Evolutionary conservation across 1,140 invertebrate species (phyloP).

Genomic region (Augochlora pura): DNA sequence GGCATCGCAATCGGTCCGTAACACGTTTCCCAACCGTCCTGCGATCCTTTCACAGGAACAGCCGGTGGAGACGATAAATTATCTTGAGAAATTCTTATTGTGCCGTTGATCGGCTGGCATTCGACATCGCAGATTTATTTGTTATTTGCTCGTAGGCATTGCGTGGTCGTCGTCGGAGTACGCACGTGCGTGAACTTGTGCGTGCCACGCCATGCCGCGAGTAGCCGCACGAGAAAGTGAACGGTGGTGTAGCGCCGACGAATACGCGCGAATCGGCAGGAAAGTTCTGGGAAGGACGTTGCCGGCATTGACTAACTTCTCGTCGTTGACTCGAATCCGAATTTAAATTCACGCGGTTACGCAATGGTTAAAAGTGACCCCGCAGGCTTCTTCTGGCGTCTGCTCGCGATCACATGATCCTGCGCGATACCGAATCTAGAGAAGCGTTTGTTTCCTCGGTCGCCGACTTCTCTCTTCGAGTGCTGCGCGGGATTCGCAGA

Average conservation of each 20-base stretch:
- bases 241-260: conserved; percentile 22
- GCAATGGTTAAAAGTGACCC: not conserved
- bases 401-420: not conserved
- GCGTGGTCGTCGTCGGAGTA: not conserved
- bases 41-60: not conserved
- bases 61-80: conserved; percentile 18
- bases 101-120: conserved; percentile 17
- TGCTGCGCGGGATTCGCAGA: not conserved
- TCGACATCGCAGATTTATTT: conserved; percentile 28
- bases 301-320: not conserved
- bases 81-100: not conserved
- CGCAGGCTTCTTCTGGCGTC: not conserved
- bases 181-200: conserved; percentile 35
- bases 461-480: not conserved
- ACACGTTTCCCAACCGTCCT: not conserved
- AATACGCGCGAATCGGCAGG: not conserved
- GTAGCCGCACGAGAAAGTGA: conserved; percentile 47
- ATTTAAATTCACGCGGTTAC: not conserved
- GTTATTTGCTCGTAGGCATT: conserved; percentile 28
- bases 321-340: not conserved
- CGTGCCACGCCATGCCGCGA: not conserved
- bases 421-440: not conserved
- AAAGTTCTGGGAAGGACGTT: conserved; percentile 46
- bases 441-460: not conserved
- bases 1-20: not conserved